A percentile compares a stretch with the other conserved stretches of the same genome.
These are phyloP conservation scores for Campoletis sonorensis DNA, from an alignment of 1,140 invertebrate genomes.

Conservation along the genomic window DNA sequence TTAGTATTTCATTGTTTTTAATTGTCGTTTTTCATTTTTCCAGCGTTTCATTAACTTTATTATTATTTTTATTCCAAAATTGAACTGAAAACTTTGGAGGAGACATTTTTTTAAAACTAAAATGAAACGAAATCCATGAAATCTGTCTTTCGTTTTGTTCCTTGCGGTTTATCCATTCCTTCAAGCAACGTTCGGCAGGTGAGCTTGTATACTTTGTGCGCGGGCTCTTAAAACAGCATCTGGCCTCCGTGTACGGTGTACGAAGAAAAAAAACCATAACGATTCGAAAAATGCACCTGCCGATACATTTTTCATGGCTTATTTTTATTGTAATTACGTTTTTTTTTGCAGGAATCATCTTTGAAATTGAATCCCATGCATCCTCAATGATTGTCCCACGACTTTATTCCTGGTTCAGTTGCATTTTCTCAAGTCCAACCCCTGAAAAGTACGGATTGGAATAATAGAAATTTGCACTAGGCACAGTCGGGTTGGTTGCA, in stretches of 20 bases:
- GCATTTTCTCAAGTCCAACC: too few relatives aligned
- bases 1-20: background rate
- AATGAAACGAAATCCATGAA: too few relatives aligned
- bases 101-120: too few relatives aligned
- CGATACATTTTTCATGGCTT: background rate
- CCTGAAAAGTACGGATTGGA: too few relatives aligned
- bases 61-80: too few relatives aligned
- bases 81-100: too few relatives aligned
- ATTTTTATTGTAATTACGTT: too few relatives aligned
- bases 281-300: background rate
- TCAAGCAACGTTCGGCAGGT: background rate
- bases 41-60: too few relatives aligned
- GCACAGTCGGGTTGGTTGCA: background rate
- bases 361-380: background rate
- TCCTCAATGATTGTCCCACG: background rate
- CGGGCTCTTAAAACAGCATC: background rate
- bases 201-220: background rate
- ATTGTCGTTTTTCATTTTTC: too few relatives aligned
- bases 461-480: background rate
- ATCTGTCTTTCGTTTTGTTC: too few relatives aligned
- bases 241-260: background rate
- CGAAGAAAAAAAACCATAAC: background rate
- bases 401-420: too few relatives aligned
- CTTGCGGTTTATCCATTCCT: too few relatives aligned
- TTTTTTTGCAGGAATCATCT: background rate